Conservation (phyloP, 1,140 invertebrate genomes). For the Geopemphigus sp. region DNA sequence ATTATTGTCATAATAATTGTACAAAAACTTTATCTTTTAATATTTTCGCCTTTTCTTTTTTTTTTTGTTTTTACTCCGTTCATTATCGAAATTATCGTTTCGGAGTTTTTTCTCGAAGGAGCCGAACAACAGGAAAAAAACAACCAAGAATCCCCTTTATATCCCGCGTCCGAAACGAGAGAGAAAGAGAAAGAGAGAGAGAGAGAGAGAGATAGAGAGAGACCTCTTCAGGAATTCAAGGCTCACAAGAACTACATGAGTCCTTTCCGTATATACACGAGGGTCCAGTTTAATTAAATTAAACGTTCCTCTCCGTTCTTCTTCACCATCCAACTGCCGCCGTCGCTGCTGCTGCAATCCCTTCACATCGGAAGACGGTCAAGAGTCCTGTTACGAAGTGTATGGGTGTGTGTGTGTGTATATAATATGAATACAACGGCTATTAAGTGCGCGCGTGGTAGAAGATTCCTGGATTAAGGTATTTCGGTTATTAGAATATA, state of each 20-base stretch:
- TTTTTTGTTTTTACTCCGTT: neutral
- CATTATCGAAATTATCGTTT: slow-evolving; percentile 17
- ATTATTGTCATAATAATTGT: too few species aligned
- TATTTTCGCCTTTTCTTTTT: neutral
- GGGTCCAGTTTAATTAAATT: slow-evolving; percentile 49
- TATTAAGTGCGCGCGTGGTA: slow-evolving; percentile 37
- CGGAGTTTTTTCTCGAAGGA: neutral
- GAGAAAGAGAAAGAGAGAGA: neutral
- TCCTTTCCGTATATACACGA: neutral
- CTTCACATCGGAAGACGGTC: slow-evolving; percentile 14
- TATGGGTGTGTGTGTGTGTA: too few species aligned
- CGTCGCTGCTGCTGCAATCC: too few species aligned
- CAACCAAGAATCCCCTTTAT: slow-evolving; percentile 22
- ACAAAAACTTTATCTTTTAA: slow-evolving; percentile 9
- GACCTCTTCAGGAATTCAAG: slow-evolving; percentile 32
- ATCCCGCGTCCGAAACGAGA: neutral
- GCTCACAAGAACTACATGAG: slow-evolving; percentile 21
- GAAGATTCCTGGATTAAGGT: slow-evolving; percentile 42
- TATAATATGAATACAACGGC: slow-evolving; percentile 34
- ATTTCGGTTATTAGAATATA: slow-evolving; percentile 45
- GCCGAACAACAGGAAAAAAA: neutral
- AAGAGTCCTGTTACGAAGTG: slow-evolving; percentile 14
- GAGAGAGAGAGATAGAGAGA: neutral
- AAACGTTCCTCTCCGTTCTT: slow-evolving; percentile 22
- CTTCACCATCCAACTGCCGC: neutral